Base-by-base conservation (phyloP, 2,888 invertebrate genomes). In the Myathropa florea region DNA sequence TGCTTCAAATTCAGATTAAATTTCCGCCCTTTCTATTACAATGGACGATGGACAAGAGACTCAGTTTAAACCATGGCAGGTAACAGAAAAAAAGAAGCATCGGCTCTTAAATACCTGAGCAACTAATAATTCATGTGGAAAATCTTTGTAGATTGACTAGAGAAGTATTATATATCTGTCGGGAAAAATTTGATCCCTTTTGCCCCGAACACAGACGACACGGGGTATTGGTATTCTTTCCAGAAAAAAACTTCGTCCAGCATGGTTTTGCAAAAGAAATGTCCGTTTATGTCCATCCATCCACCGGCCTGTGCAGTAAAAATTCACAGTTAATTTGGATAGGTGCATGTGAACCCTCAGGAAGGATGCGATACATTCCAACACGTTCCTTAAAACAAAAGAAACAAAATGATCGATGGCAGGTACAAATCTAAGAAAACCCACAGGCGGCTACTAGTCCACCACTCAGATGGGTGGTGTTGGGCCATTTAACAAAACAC, bases 1-100 rank as follows among this genome's bases (percentile, higher is more conserved):
- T 4, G 24, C 30, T 75, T 70, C 64, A 71, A 64, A 73, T 86
- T 85, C 89, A 91, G 90, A 92, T 92, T 91, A 91, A 92, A 90
- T 92, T 91, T 91, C 91, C 90, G 90, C 89, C 90, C 90, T 90
- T 91, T 90, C 82, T 82, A 82, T 82, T 82, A 85, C 85, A 82
- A 82, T 81, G 70, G 64, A 23, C 46, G 18, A 18, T 18, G n/a
- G 39, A 7, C 18, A 1, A 7, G 18, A 18, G 18, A 46, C 18
- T 72, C 80, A 76, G 30, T 30, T 10, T 33, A 2, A 7, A 12
- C 12, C 33, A 33, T 0, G 7, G 9, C 46, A 46, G 46, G 46
- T 46, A 46, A 46, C 12, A 14, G 2, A 0, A 18, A 46, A 18
- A 2, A 18, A 46, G 1, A 46, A 46, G 2, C 7, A 7, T 46